Evolutionary conservation across 2,797 vertebrate genomes (phyloP).

Genomic region (Trachurus trachurus): DNA sequence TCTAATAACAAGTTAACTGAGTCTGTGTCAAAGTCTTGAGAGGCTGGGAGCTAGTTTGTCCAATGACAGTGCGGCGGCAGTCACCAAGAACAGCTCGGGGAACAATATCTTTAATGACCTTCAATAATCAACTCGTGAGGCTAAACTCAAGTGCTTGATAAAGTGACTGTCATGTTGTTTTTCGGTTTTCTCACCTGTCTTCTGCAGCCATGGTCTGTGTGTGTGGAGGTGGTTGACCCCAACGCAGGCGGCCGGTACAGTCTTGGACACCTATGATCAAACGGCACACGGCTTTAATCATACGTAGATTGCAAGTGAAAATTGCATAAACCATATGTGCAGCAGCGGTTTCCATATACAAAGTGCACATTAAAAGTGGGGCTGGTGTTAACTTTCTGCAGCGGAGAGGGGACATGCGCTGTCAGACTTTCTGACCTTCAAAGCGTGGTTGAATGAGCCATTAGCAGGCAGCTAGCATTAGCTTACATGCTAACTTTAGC

Average conservation of each 20-base stretch:
- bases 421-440: slow-evolving; percentile 84
- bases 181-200: slow-evolving; percentile 87
- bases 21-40: not conserved
- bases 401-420: slow-evolving; percentile 50
- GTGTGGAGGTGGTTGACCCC: slow-evolving; percentile 94
- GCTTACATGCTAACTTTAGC: slow-evolving; percentile 54
- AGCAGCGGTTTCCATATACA: not conserved
- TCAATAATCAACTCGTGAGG: not conserved
- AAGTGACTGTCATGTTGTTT: slow-evolving; percentile 25
- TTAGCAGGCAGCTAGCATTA: slow-evolving; percentile 65
- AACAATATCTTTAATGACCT: slow-evolving; percentile 2
- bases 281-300: not conserved
- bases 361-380: not conserved
- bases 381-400: not conserved
- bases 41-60: not conserved
- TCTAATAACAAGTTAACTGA: not conserved
- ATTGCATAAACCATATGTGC: fast-evolving
- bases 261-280: slow-evolving; percentile 89
- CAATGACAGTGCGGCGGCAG: not conserved
- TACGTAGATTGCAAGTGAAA: not conserved
- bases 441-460: slow-evolving; percentile 76
- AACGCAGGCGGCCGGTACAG: slow-evolving; percentile 91
- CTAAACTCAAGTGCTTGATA: not conserved
- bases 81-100: not conserved
- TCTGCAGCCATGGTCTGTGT: slow-evolving; percentile 89